Evolutionary conservation across 2,797 vertebrate genomes (phyloP), one percentile per base, ranked within the genome.

Genomic region (Eutrigla gurnardus): DNA sequence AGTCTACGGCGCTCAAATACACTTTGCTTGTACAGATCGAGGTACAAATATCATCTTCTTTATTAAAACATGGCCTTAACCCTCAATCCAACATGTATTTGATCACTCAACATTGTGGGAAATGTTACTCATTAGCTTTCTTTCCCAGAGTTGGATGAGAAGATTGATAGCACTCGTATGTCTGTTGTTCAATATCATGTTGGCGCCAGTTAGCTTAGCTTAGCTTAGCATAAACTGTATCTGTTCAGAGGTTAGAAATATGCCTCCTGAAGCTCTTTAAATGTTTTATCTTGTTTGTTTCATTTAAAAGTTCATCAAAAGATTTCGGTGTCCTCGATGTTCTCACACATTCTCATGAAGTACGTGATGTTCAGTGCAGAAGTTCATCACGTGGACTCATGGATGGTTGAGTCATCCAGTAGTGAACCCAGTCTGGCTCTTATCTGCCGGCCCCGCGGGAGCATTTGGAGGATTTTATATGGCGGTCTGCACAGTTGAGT

Each of bases 401-500:
- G 43, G 52, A 64, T 9, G 6, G 49, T 42, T 82, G 52, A 84
- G 75, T 88, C 68, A 65, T 72, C 57, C 69, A 52, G 78, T 52
- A 72, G 79, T 45, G 52, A 68, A 86, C 82, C 70, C 17, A 49
- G 53, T 76, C 75, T 66, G 58, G 70, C 58, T 80, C 72, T 78
- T 75, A 40, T 80, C 68, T 63, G 4, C 60, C 37, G 45, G 35
- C 67, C 40, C 67, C 37, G 14, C 53, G 15, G 63, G 54, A 80
- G 71, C 55, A 40, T 72, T 72, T 80, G 57, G 77, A 70, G 77
- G 52, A 63, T 81, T 88, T 88, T 78, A 86, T 88, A 78, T 74
- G 78, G 47, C 40, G 80, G 86, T 86, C 86, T 87, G 83, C 78
- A 64, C 83, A 75, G 83, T 85, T 90, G 91, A 96, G 94, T 93